Base-by-base conservation (phyloP, 2,888 invertebrate genomes). In the Drosophila anceps region DNA sequence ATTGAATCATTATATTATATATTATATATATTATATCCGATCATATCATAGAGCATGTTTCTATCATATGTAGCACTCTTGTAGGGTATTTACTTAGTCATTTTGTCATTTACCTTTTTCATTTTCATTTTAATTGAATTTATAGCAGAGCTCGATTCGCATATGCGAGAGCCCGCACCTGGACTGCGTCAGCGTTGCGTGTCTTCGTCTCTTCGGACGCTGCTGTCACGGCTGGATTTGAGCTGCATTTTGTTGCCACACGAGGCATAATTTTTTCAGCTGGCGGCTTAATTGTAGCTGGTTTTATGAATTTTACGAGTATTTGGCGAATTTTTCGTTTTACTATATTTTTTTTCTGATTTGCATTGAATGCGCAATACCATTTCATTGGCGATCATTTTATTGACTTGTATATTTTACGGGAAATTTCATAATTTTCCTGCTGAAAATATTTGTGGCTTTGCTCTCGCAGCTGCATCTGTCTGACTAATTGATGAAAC, bases 361-460 rank as follows among this genome's bases (percentile, higher is more conserved):
- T 82, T 75, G 73, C 83, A 84, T 80, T 67, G 69, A 84, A 75
- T 81, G 77, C 70, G 79, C 68, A 77, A 78, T 68, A 58, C 69
- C 69, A 62, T 80, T 85, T 73, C 63, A 76, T 70, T 82, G 71
- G 64, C 69, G 60, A 72, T 76, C 39, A 69, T 65, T 64, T 69
- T 53, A 20, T 39, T 58, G 54, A 33, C 41, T 66, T 20, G 44
- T 59, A 62, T 60, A 64, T 58, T 58, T 66, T 62, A 63, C 24
- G 51, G 41, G 29, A 43, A 72, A 64, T 83, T 84, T 76, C 81
- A 66, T 61, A 43, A 82, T 63, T 84, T 82, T 55, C 70, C 60
- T 41, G 67, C 55, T 84, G 46, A 1, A 20, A 79, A 74, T n/a
- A 9, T 9, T 46, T 50, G 15, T 24, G 27, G 3, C 46, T 69